These are phyloP conservation scores for Amphiprion clarkii DNA, from an alignment of 2,797 vertebrate genomes.

Conservation along the genomic window DNA sequence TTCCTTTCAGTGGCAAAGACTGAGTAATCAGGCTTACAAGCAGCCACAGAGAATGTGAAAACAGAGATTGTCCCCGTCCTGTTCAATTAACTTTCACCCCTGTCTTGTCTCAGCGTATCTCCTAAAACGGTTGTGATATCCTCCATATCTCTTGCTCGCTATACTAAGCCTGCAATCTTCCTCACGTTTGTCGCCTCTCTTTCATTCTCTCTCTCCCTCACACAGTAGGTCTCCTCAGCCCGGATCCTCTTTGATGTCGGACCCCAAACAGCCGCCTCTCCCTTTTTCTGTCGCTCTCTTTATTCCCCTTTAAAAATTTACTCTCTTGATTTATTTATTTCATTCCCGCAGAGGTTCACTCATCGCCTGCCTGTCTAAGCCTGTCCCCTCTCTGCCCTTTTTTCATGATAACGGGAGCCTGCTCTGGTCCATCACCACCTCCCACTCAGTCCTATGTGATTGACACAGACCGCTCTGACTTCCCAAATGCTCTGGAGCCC, in stretches of 20 bases:
- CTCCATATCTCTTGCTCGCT: conserved; percentile 51
- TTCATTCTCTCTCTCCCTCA: conserved; percentile 49
- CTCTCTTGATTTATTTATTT: conserved; percentile 63
- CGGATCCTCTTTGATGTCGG: conserved; percentile 58
- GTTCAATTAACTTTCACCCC: conserved; percentile 54
- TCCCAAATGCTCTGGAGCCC: conserved; percentile 5
- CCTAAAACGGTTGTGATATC: conserved; percentile 58
- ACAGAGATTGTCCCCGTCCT: conserved; percentile 55
- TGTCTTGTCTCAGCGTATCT: conserved; percentile 49
- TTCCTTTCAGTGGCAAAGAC: conserved; percentile 40
- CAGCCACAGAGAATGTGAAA: conserved; percentile 50
- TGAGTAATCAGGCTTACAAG: conserved; percentile 59
- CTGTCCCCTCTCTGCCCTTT: conserved; percentile 71
- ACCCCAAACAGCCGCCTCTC: conserved; percentile 18
- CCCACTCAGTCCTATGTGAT: conserved; percentile 67
- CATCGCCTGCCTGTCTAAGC: conserved; percentile 67
- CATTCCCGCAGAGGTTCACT: conserved; percentile 56
- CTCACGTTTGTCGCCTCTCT: conserved; percentile 40
- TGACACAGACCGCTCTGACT: conserved; percentile 48
- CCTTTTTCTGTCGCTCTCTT: conserved; percentile 16
- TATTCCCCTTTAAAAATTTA: conserved; percentile 49
- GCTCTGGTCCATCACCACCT: conserved; percentile 77
- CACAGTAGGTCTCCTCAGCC: conserved; percentile 55
- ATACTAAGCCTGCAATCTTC: conserved; percentile 36
- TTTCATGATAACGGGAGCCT: conserved; percentile 56